These are phyloP conservation scores for Mercenaria mercenaria DNA, from an alignment of 1,140 invertebrate genomes.

Conservation along the genomic window DNA sequence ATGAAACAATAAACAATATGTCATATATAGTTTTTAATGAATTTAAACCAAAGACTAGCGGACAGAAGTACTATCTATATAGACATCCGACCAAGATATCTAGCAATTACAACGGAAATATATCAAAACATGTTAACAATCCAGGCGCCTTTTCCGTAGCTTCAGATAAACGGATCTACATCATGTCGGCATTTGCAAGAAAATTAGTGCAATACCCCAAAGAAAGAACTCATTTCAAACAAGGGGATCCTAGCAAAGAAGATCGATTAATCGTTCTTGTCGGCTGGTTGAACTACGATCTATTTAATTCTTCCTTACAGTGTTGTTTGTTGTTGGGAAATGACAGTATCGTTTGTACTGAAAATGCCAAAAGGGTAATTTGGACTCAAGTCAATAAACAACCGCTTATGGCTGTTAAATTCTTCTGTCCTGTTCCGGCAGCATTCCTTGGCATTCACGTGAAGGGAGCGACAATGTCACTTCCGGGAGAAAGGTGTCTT, in stretches of 20 bases:
- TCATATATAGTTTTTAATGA: background rate
- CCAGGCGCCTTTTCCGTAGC: background rate
- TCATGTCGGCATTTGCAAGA: slow-evolving; percentile 34
- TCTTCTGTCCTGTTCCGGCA: slow-evolving; percentile 18
- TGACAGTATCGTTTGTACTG: background rate
- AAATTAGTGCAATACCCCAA: background rate
- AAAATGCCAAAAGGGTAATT: background rate
- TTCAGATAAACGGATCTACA: background rate
- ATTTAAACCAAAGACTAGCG: background rate
- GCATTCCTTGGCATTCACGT: background rate
- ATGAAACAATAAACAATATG: background rate
- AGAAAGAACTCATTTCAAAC: slow-evolving; percentile 2
- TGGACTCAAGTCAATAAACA: slow-evolving; percentile 45
- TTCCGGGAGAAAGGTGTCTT: background rate
- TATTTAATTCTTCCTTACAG: background rate
- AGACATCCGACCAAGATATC: slow-evolving; percentile 19
- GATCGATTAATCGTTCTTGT: background rate
- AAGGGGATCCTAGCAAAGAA: slow-evolving; percentile 13
- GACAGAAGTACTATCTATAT: slow-evolving; percentile 24
- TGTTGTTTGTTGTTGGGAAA: slow-evolving; percentile 31
- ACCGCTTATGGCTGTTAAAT: slow-evolving; percentile 19
- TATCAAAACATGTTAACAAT: slow-evolving; percentile 10
- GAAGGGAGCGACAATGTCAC: background rate
- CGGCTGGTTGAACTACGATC: slow-evolving; percentile 9
- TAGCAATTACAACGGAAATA: slow-evolving; percentile 26